phyloP scores from a whole-genome alignment of 2,797 vertebrate species.

The Sardinella longiceps region DNA sequence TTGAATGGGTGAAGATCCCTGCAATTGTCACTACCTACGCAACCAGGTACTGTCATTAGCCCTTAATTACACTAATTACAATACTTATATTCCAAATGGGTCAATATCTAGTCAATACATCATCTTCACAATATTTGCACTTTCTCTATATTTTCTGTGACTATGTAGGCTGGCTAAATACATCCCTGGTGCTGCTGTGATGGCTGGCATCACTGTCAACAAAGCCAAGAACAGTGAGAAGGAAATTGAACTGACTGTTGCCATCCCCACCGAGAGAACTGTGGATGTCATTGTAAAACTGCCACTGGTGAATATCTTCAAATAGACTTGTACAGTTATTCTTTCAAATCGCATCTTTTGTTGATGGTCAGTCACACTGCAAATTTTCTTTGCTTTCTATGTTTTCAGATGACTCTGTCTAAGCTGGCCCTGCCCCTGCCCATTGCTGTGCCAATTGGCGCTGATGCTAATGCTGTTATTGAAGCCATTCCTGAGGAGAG shows the following conservation, averaged over 20 bases:
- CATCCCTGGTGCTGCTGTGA: conserved; percentile 59
- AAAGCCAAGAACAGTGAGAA: conserved; percentile 61
- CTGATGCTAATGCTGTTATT: conserved; percentile 19
- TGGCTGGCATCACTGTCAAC: conserved; percentile 61
- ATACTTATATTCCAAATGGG: too few species aligned
- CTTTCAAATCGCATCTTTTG: too few species aligned
- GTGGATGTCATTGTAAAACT: conserved; percentile 63
- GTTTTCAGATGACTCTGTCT: conserved; percentile 48
- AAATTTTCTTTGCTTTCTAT: neutral
- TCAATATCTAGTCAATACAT: too few species aligned
- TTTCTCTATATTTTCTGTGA: too few species aligned
- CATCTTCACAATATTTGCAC: too few species aligned
- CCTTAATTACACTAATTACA: too few species aligned
- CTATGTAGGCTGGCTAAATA: conserved; percentile 59
- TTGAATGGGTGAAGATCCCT: conserved; percentile 78
- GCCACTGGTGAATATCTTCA: conserved; percentile 55
- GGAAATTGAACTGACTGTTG: conserved; percentile 58
- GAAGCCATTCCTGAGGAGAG: conserved; percentile 27
- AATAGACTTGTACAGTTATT: neutral
- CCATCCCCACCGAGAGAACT: conserved; percentile 59
- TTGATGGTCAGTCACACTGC: too few species aligned
- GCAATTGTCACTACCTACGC: conserved; percentile 53
- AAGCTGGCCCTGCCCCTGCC: conserved; percentile 46
- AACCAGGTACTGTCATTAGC: conserved; percentile 66
- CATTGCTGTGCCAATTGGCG: conserved; percentile 46